Base-by-base conservation (phyloP, 1,140 invertebrate genomes). In the Wiebesia pumilae region DNA sequence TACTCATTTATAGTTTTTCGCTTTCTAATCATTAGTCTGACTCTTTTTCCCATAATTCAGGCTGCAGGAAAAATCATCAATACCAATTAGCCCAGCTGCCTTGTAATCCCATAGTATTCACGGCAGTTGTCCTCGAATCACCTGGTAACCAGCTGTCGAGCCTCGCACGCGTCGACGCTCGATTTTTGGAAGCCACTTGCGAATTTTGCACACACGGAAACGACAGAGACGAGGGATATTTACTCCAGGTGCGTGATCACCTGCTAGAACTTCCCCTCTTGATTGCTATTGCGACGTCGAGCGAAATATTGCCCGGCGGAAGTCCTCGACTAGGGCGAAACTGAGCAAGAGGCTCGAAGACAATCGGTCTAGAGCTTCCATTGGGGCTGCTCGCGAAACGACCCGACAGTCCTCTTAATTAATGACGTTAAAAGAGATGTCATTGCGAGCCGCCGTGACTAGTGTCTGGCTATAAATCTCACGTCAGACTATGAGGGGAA, bases 181-280 rank as follows among this genome's bases (percentile, higher is more conserved):
- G 62, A 78, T 85, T 80, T 78, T 30, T n/a, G 51, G 67, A 78
- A 86, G 54, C 58, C 24, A 81, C 51, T 84, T 81, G 82, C 40
- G 71, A 87, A 87, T 84, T 65, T 62, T 62, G 24, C 24, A 27
- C 35, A 35, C 67, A 33, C 30, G 33, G 67, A 38, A 71, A 19
- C 67, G 67, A 71, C 21, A 14, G 14, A 30, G 30, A 19, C 30
- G 30, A 33, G 67, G 67, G 24, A 24, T 62, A 62, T 24, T 62
- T 14, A 62, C 79, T 87, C 91, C 92, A 93, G 91, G 91, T 93
- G 91, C 90, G 89, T 89, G 90, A 90, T 90, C 91, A 92, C 90
- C 91, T 92, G 91, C 90, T 90, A 62, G 14, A 4, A 62, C 21
- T 27, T 24, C 27, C 58, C 58, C 24, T 62, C 3, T 14, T 58